These are phyloP conservation scores for Nymphalis polychloros DNA, from an alignment of 2,888 invertebrate species.

Conservation along the genomic window DNA sequence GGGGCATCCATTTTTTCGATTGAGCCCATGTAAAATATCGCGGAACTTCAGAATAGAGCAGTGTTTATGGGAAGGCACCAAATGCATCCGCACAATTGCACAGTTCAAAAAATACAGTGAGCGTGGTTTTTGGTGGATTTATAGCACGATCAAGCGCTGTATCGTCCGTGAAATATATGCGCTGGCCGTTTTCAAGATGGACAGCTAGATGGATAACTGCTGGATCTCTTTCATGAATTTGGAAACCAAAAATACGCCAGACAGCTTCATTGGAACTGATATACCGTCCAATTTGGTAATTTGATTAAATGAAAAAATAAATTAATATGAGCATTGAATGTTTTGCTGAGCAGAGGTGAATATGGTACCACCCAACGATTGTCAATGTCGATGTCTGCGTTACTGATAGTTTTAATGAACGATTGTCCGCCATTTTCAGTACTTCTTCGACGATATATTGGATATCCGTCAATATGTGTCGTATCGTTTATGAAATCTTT, in stretches of 20 bases:
- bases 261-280: conserved; percentile 32
- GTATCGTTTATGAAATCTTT: background rate
- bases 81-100: conserved; percentile 17
- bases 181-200: conserved; percentile 39
- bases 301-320: no score
- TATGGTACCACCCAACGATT: no score
- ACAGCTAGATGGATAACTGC: conserved; percentile 35
- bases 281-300: conserved; percentile 9
- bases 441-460: no score
- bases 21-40: conserved; percentile 2
- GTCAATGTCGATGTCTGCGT: no score
- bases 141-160: conserved; percentile 8
- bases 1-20: conserved; percentile 15
- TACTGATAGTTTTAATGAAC: no score
- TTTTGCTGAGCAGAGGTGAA: no score
- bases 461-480: background rate
- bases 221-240: conserved; percentile 39
- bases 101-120: conserved; percentile 33
- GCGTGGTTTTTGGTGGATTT: conserved; percentile 32
- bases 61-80: no score
- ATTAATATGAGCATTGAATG: no score
- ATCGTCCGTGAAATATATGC: conserved; percentile 4
- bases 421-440: no score
- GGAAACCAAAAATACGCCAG: conserved; percentile 35
- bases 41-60: conserved; percentile 6